Evolutionary conservation across 2,888 invertebrate genomes (phyloP).

Genomic region (Dimorphilus gyrociliatus): DNA sequence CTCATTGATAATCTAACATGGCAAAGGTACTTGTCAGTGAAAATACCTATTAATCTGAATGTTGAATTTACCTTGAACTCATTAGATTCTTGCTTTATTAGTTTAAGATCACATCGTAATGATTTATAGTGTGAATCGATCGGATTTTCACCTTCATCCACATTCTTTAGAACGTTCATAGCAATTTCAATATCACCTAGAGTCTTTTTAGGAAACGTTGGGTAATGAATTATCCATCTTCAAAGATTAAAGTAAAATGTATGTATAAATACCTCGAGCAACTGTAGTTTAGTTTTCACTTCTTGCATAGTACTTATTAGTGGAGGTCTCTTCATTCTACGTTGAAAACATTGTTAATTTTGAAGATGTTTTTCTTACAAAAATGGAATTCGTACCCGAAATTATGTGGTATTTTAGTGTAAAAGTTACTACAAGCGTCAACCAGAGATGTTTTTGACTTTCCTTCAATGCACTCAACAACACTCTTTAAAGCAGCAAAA

Average conservation of each 20-base stretch:
- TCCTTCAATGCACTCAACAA: conserved; percentile 37
- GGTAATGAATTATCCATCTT: neutral
- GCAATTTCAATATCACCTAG: conserved; percentile 40
- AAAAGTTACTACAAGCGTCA: conserved; percentile 41
- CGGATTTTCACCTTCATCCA: conserved; percentile 33
- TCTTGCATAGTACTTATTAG: conserved; percentile 35
- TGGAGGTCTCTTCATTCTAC: conserved; percentile 40
- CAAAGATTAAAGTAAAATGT: neutral
- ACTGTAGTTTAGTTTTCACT: conserved; percentile 35
- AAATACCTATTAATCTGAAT: neutral
- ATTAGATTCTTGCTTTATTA: conserved; percentile 21
- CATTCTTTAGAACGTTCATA: conserved; percentile 35
- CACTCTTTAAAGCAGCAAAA: conserved; percentile 38
- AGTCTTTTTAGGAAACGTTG: conserved; percentile 18
- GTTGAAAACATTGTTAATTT: too few species aligned
- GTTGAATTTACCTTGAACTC: conserved; percentile 34
- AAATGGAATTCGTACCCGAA: conserved; percentile 37
- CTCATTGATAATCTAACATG: conserved; percentile 34
- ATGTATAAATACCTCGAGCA: conserved; percentile 40
- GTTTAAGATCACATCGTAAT: conserved; percentile 35
- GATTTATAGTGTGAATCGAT: conserved; percentile 39
- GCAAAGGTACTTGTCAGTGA: neutral
- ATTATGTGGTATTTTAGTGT: conserved; percentile 42
- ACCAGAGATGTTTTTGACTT: conserved; percentile 23
- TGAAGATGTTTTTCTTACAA: too few species aligned